Evolutionary conservation across 2,113 vertebrate species (phyloP).

Genomic region (Odocoileus virginianus): DNA sequence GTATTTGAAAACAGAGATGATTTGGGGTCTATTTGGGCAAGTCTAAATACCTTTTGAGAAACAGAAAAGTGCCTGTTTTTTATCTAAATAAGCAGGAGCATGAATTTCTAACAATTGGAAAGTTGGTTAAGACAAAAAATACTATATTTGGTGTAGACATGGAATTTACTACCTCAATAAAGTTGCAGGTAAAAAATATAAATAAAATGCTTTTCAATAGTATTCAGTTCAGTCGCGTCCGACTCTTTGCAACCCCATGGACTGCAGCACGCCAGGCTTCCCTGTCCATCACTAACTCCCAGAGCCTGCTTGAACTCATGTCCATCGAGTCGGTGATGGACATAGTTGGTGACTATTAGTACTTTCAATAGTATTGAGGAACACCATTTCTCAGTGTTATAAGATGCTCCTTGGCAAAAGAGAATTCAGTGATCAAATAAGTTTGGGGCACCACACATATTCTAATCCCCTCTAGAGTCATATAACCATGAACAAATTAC

Average conservation of each 20-base stretch:
- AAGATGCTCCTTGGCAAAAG: conserved; percentile 6
- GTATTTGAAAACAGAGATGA: background rate
- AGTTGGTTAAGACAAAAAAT: conserved; percentile 4
- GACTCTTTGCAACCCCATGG: background rate
- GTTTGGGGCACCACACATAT: background rate
- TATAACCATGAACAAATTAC: background rate
- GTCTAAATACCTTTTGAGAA: conserved; percentile 28
- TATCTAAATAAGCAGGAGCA: conserved; percentile 18
- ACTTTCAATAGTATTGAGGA: background rate
- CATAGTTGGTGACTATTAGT: background rate
- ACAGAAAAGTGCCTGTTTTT: background rate
- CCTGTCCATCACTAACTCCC: background rate
- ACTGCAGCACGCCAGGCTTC: background rate
- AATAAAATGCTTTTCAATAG: background rate
- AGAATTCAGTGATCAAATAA: background rate
- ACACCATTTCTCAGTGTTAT: background rate
- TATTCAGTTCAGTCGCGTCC: background rate
- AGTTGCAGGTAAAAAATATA: background rate
- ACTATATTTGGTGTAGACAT: background rate
- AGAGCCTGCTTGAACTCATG: background rate
- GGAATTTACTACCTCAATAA: background rate
- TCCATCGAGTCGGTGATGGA: background rate
- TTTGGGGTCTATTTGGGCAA: background rate
- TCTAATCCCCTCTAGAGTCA: background rate
- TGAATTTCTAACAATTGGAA: background rate